A percentile compares a stretch with the other conserved stretches of the same genome.
Evolutionary conservation across 2,113 vertebrate species (phyloP).

Genomic region (Rhinoptilus africanus): DNA sequence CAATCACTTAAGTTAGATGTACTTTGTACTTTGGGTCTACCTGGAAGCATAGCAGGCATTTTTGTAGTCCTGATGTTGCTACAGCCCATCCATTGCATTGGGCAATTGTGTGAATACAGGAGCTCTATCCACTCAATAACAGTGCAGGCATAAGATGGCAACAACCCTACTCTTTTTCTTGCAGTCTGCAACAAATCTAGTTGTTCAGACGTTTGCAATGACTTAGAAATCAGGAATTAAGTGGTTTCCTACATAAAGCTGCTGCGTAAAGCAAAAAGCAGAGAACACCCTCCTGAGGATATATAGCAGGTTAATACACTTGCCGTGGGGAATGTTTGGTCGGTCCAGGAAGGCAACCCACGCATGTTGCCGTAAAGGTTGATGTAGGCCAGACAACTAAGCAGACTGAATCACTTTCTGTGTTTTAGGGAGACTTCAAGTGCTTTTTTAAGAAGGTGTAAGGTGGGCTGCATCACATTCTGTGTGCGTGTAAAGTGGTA

Average conservation of each 20-base stretch:
- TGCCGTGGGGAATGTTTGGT: background rate
- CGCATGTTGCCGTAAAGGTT: accelerated
- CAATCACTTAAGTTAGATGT: background rate
- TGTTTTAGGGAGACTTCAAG: background rate
- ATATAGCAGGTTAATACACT: background rate
- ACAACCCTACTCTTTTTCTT: background rate
- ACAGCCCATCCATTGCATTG: background rate
- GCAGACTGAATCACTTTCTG: background rate
- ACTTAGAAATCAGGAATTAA: background rate
- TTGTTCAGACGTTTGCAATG: background rate
- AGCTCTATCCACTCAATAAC: background rate
- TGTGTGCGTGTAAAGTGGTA: background rate
- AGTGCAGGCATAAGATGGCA: background rate
- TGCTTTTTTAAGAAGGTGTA: background rate
- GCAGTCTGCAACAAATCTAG: background rate
- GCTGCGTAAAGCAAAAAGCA: background rate
- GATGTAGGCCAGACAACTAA: background rate
- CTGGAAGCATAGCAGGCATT: background rate
- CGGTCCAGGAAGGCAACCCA: background rate
- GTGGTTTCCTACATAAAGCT: background rate
- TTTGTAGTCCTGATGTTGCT: background rate
- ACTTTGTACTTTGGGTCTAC: too few species aligned
- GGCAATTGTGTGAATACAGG: accelerated
- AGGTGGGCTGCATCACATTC: too few species aligned
- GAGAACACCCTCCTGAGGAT: background rate